A percentile compares a stretch with the other conserved stretches of the same genome.
Conservation (phyloP, 2,888 invertebrate species). For the Tiliacea citrago region DNA sequence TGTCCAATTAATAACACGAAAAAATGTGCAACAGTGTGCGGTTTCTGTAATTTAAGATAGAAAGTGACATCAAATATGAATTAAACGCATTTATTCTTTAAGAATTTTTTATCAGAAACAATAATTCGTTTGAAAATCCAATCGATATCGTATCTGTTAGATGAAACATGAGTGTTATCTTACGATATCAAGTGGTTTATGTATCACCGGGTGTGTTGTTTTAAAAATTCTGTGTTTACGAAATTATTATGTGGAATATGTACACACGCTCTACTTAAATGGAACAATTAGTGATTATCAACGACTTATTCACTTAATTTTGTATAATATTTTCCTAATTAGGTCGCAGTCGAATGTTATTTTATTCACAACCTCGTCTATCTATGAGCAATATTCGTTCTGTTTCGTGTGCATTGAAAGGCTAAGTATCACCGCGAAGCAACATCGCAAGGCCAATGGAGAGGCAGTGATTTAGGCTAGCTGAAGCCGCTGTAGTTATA, state of each 20-base stretch:
- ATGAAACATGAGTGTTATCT: conserved; percentile 68
- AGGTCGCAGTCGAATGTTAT: conserved; percentile 37
- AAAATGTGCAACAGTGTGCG: conserved; percentile 58
- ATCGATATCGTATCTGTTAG: conserved; percentile 67
- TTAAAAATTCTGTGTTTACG: conserved; percentile 46
- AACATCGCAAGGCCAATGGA: conserved; percentile 79
- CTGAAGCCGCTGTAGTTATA: conserved; percentile 65
- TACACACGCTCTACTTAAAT: conserved; percentile 24
- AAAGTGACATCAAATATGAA: conserved; percentile 64
- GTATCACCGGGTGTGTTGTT: conserved; percentile 45
- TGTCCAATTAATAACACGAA: conserved; percentile 67
- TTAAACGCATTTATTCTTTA: conserved; percentile 39
- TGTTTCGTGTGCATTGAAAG: conserved; percentile 73
- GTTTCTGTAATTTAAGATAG: conserved; percentile 60
- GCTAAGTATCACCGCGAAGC: conserved; percentile 71
- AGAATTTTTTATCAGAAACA: conserved; percentile 27
- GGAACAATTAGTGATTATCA: conserved; percentile 12
- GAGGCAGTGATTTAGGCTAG: conserved; percentile 70
- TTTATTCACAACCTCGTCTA: conserved; percentile 56
- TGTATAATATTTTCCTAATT: conserved; percentile 41
- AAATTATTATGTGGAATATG: conserved; percentile 32
- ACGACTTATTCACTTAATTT: conserved; percentile 29
- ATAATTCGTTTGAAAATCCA: conserved; percentile 58
- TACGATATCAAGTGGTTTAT: conserved; percentile 62
- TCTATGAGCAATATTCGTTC: conserved; percentile 51